phyloP scores from a whole-genome alignment of 2,113 vertebrate species.

The crab-eating macaque (Macaca fascicularis) region T2T-MFA8v1.1 NC_088388.1:44937501-44938000 shows the following conservation, averaged over 20 bases:
- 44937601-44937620: not conserved
- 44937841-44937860: not conserved
- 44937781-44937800: not conserved
- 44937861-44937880: not conserved
- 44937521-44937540: not conserved
- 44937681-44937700: not conserved
- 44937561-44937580: not conserved
- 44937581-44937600: not conserved
- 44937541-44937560: not conserved
- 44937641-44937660: too few relatives aligned
- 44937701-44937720: not conserved
- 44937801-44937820: not conserved
- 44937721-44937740: not conserved
- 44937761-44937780: not conserved
- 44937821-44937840: not conserved
- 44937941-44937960: not conserved
- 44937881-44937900: not conserved
- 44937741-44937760: not conserved
- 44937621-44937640: not conserved
- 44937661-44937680: not conserved
- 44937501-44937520: not conserved
- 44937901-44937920: not conserved
- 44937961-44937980: not conserved
- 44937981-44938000: not conserved
- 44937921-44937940: not conserved